Percentiles rank a stretch among this genome's conserved stretches.
Conservation (phyloP, 53 echinoderm and acorn worm species). For the Holothuria leucospilota region DNA sequence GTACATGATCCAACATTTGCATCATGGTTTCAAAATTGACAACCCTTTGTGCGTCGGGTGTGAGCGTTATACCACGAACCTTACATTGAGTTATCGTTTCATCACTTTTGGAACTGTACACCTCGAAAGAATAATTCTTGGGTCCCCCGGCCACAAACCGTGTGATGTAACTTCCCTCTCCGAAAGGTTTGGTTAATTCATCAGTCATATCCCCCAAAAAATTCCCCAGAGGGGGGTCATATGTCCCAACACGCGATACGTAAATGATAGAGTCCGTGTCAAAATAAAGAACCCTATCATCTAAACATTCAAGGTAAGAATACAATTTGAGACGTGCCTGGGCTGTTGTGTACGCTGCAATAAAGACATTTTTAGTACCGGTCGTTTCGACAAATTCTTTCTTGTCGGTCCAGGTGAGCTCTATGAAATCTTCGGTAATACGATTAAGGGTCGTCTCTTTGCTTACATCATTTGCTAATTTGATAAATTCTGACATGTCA, state of each 20-base stretch:
- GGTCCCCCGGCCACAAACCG: constrained; percentile 70
- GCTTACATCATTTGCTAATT: neutral
- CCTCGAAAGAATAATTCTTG: constrained; percentile 70
- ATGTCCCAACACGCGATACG: constrained; percentile 32
- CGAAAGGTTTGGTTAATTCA: constrained; percentile 57
- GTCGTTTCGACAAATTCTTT: neutral
- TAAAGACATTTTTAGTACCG: constrained; percentile 26
- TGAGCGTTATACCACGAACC: constrained; percentile 59
- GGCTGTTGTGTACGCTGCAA: constrained; percentile 42
- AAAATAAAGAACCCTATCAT: constrained; percentile 56
- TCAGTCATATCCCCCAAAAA: constrained; percentile 71
- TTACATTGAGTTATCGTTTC: neutral
- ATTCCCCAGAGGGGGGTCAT: constrained; percentile 52
- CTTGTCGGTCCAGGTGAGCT: neutral
- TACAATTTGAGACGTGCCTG: constrained; percentile 35
- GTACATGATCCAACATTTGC: constrained; percentile 24
- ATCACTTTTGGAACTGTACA: constrained; percentile 28
- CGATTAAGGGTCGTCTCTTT: neutral
- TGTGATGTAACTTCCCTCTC: constrained; percentile 68
- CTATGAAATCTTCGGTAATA: neutral
- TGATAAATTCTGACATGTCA: constrained; percentile 1
- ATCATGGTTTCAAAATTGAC: constrained; percentile 48
- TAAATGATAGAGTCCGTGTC: constrained; percentile 63
- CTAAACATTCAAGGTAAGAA: constrained; percentile 4
- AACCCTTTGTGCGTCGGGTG: neutral